Base-by-base conservation (phyloP, 2,888 invertebrate genomes). In the Drosophila helvetica region DNA sequence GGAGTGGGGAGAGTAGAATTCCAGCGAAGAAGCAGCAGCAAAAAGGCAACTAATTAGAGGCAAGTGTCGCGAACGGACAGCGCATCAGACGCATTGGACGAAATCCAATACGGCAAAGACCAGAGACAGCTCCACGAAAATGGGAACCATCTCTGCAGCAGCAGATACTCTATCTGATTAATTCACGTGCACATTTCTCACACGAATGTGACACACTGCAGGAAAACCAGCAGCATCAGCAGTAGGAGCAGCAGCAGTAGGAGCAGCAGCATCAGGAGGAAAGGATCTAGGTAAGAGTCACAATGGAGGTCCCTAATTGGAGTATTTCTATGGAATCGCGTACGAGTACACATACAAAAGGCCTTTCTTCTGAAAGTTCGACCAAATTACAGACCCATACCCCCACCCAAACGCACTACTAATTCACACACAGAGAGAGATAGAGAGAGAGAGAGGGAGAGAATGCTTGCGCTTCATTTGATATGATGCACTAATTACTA, bases 1-100 rank as follows among this genome's bases (percentile, higher is more conserved):
- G 10, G 30, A 10, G 9, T 3, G n/a, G 19, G 12, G 30, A 30
- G 30, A 3, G 10, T 25, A 25, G 45, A 33, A 27, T 27, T 19
- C 19, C 27, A 27, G 27, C 38, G 30, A 33, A 50, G 56, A 66
- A 45, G 46, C 33, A 46, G 45, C 58, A 43, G 33, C 17, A 67
- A 79, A 62, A 72, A 76, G 78, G 68, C 86, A 80, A 80, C 86
- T 82, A 82, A 82, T 82, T 82, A 82, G 77, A 73, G 70, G 45
- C 70, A 71, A 64, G 47, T 60, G 58, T 68, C 59, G 60, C 38
- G 48, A 63, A 43, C 18, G 45, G 56, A 46, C 27, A 46, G 55
- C 27, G 46, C 27, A 45, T 45, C 46, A 45, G 27, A 46, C 46
- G 55, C 27, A 46, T 46, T 55, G 27, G 25, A 46, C 46, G 55